Conservation (phyloP, 2,797 vertebrate species). For the Hozukius guyotensis region DNA sequence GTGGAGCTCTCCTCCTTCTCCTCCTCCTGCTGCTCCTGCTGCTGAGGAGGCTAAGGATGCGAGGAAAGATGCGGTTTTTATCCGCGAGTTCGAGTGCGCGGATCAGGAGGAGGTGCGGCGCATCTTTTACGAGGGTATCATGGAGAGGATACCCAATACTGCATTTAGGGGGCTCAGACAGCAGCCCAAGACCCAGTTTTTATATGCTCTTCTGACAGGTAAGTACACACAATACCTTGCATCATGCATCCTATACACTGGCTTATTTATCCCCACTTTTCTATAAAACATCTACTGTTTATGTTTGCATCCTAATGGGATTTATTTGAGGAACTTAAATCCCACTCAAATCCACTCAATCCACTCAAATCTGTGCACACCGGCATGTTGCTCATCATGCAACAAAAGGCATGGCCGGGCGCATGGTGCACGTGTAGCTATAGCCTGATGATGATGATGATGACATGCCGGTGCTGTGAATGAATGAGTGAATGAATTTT, state of each 20-base stretch:
- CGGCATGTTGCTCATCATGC: slow-evolving; percentile 64
- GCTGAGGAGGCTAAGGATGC: slow-evolving; percentile 69
- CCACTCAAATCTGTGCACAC: slow-evolving; percentile 15
- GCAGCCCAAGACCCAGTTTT: slow-evolving; percentile 89
- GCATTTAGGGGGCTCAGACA: slow-evolving; percentile 92
- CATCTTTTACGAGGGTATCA: slow-evolving; percentile 96
- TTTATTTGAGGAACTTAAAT: slow-evolving; percentile 9
- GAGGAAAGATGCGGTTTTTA: slow-evolving; percentile 84
- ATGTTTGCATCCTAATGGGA: slow-evolving; percentile 3
- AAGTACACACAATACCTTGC: slow-evolving; percentile 69
- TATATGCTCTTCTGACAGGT: slow-evolving; percentile 92
- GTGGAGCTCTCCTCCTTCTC: slow-evolving; percentile 85
- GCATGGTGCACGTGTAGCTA: slow-evolving; percentile 67
- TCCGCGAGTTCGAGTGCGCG: slow-evolving; percentile 90
- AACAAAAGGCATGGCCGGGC: slow-evolving; percentile 75
- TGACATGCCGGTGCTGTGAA: slow-evolving; percentile 63
- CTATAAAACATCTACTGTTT: neutral
- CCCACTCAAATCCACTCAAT: neutral
- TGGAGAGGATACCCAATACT: slow-evolving; percentile 96
- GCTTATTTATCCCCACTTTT: neutral
- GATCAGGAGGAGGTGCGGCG: slow-evolving; percentile 91
- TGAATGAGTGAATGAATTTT: slow-evolving; percentile 66
- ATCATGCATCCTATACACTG: neutral
- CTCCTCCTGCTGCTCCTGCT: too few relatives aligned
- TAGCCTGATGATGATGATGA: slow-evolving; percentile 23